Percentiles rank a stretch among this genome's conserved stretches.
Evolutionary conservation across 2,888 invertebrate genomes (phyloP).

Genomic region (Eristalis intricaria): DNA sequence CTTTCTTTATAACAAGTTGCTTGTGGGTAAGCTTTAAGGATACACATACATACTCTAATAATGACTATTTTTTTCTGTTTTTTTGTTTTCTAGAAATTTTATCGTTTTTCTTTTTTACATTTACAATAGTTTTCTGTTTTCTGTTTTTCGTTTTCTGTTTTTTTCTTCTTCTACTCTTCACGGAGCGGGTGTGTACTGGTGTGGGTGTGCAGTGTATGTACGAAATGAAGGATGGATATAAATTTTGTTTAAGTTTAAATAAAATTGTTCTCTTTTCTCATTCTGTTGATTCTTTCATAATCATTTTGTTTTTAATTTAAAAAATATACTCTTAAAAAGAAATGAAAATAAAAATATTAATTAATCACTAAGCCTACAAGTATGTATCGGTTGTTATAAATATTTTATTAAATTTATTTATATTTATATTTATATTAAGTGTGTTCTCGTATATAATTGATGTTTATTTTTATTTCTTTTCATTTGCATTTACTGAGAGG

Average conservation of each 20-base stretch:
- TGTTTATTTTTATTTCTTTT: constrained; percentile 5
- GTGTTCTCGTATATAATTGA: constrained; percentile 60
- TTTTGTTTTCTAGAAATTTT: constrained; percentile 47
- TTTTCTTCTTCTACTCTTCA: background rate
- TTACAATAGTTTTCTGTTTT: constrained; percentile 35
- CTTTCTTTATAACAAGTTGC: constrained; percentile 23
- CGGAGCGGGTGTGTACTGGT: constrained; percentile 1
- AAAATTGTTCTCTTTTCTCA: constrained; percentile 35
- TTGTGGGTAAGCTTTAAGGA: constrained; percentile 48
- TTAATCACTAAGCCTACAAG: constrained; percentile 48
- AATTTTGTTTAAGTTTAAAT: constrained; percentile 19
- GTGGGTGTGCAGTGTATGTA: constrained; percentile 5
- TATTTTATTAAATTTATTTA: constrained; percentile 55
- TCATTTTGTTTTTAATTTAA: constrained; percentile 31
- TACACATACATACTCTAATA: constrained; percentile 68
- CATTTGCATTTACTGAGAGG: constrained; percentile 78
- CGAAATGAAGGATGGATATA: constrained; percentile 7
- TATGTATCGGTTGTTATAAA: constrained; percentile 30
- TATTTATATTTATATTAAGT: constrained; percentile 61
- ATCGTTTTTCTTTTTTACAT: constrained; percentile 21
- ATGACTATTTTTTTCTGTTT: constrained; percentile 66
- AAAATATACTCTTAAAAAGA: constrained; percentile 60
- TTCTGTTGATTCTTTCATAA: background rate
- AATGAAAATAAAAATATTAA: constrained; percentile 1
- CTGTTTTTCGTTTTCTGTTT: background rate